These are phyloP conservation scores for Rhagonycha lutea DNA, from an alignment of 2,888 invertebrate genomes.

Conservation along the genomic window DNA sequence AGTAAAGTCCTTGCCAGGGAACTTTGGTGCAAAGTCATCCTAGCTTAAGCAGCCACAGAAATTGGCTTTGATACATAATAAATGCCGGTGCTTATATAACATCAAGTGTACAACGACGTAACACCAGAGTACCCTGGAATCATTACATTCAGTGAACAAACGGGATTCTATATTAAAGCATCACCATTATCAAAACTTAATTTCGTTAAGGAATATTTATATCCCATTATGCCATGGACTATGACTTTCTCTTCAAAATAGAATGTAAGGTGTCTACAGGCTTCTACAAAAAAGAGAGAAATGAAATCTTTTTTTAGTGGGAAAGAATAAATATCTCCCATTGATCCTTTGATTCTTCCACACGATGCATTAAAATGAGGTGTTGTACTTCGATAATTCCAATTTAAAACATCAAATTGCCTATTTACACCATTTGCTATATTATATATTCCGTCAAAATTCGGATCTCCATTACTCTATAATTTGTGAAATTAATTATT, in stretches of 20 bases:
- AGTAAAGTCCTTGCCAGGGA: too few species aligned
- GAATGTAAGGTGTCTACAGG: not conserved
- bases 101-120: too few species aligned
- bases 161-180: too few species aligned
- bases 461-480: not conserved
- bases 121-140: too few species aligned
- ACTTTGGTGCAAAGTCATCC: too few species aligned
- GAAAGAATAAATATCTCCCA: not conserved
- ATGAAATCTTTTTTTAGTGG: not conserved
- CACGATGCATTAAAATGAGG: not conserved
- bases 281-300: not conserved
- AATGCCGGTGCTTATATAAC: too few species aligned
- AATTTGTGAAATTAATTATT: not conserved
- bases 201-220: not conserved
- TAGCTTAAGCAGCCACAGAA: too few species aligned
- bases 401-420: not conserved
- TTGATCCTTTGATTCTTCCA: not conserved
- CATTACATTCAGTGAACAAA: too few species aligned
- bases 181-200: constrained; percentile 5
- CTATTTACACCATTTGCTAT: not conserved
- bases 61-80: too few species aligned
- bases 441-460: not conserved
- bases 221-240: not conserved
- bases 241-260: not conserved
- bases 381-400: not conserved